Percentiles rank a stretch among this genome's conserved stretches.
These are phyloP conservation scores for Campoletis raptor DNA, from an alignment of 2,888 invertebrate genomes.

Conservation along the genomic window DNA sequence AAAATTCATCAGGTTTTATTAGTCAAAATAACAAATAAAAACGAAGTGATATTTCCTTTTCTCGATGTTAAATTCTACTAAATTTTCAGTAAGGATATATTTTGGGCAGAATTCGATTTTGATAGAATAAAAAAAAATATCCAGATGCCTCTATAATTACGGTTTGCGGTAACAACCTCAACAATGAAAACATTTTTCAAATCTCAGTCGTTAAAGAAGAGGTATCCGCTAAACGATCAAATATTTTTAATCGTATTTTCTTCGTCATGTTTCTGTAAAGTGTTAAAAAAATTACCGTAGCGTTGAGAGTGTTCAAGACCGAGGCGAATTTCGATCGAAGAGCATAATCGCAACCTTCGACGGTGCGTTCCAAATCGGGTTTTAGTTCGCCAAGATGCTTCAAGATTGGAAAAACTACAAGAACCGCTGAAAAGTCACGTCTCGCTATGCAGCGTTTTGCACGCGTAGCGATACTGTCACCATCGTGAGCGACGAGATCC, in stretches of 20 bases:
- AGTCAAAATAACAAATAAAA: background rate
- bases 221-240: background rate
- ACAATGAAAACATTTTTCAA: background rate
- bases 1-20: background rate
- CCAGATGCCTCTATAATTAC: background rate
- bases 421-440: constrained; percentile 92
- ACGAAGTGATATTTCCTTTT: background rate
- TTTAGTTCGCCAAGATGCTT: constrained; percentile 91
- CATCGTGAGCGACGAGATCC: constrained; percentile 93
- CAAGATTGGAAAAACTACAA: constrained; percentile 93
- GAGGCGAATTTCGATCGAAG: constrained; percentile 90
- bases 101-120: background rate
- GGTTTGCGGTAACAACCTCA: background rate
- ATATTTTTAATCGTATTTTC: background rate
- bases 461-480: constrained; percentile 92
- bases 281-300: constrained; percentile 87
- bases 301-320: constrained; percentile 90
- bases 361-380: constrained; percentile 92
- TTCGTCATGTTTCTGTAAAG: background rate
- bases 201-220: background rate
- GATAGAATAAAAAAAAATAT: background rate
- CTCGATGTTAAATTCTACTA: background rate
- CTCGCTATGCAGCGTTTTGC: constrained; percentile 91
- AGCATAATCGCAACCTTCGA: constrained; percentile 90
- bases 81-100: background rate